These are phyloP conservation scores for Amphiprion clarkii DNA, from an alignment of 2,797 vertebrate genomes.

Conservation along the genomic window DNA sequence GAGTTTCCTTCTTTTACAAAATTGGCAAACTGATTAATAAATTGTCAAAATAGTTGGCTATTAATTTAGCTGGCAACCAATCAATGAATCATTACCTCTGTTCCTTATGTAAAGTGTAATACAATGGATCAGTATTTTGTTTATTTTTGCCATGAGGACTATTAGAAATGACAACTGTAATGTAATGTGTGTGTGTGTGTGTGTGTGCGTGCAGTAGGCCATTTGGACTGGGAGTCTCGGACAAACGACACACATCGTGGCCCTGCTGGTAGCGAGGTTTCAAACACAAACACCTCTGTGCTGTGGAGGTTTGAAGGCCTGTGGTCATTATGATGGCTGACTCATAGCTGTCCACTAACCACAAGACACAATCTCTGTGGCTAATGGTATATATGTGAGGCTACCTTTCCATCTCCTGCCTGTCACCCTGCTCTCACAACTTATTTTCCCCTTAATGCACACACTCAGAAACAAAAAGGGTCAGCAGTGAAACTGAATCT, in stretches of 20 bases:
- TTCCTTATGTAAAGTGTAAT: too few relatives aligned
- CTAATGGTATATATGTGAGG: conserved; percentile 21
- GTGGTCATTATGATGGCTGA: conserved; percentile 52
- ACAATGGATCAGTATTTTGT: too few relatives aligned
- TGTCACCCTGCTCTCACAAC: conserved; percentile 14
- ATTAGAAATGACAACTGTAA: neutral
- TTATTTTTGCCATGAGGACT: too few relatives aligned
- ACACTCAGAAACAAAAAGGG: conserved; percentile 6
- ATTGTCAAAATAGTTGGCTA: too few relatives aligned
- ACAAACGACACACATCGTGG: conserved; percentile 14
- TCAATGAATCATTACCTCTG: too few relatives aligned
- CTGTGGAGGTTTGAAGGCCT: conserved; percentile 35
- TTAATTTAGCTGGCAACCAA: too few relatives aligned
- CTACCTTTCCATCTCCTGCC: conserved; percentile 15
- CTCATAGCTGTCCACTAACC: conserved; percentile 49
- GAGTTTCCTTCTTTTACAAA: too few relatives aligned
- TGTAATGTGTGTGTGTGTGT: neutral
- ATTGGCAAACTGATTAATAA: too few relatives aligned
- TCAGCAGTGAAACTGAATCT: conserved; percentile 24
- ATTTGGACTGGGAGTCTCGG: neutral
- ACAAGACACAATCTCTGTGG: conserved; percentile 15
- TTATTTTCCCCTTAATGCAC: conserved; percentile 1
- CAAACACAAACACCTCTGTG: conserved; percentile 22
- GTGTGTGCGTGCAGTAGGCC: conserved; percentile 1
- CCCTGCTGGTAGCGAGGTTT: conserved; percentile 28